Base-by-base conservation (phyloP, 2,113 vertebrate species). In the Saguinus midas region DNA sequence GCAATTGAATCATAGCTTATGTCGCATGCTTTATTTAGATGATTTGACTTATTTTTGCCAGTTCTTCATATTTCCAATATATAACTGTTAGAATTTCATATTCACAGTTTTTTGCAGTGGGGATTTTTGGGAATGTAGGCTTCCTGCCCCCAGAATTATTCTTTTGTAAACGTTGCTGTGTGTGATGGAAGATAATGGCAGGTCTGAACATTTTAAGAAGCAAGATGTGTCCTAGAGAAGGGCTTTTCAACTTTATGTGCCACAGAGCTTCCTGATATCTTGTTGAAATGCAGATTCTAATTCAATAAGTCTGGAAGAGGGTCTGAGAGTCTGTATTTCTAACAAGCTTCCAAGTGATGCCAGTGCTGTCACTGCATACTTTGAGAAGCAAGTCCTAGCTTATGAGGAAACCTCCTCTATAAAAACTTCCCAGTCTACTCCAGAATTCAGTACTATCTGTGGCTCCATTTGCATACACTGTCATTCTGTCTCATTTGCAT, bases 1-100 rank as follows among this genome's bases (percentile, higher is more conserved):
- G 90, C 96, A 97, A 95, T 84, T 79, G 91, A 89, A 91, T 89
- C 91, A 80, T 50, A 95, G 75, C 78, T 85, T 96, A 83, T 50
- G 68, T 70, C n/a, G 83, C 83, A 14, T n/a, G 16, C 45, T 92
- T 97, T 94, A 43, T 94, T 96, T 97, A 91, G 94, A 79, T 17
- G 55, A 64, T 89, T 91, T 48, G 45, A 52, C 20, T 91, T 94
- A 37, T 91, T 90, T 94, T 97, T 76, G 93, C 76, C 82, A 83
- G 73, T 83, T 96, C 55, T 64, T 80, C 52, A 43, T 91, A 73
- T 80, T 96, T 91, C 57, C 29, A 50, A 89, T 4, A 48, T 27
- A 16, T 16, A 85, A 32, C 29, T 92, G 50, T 90, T 37, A 58
- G 50, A 86, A 45, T 78, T 80, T 87, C 58, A 68, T 58, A 66